phyloP scores from a whole-genome alignment of 2,888 invertebrate species.

The Galeopsomyia nigrocyanea region DNA sequence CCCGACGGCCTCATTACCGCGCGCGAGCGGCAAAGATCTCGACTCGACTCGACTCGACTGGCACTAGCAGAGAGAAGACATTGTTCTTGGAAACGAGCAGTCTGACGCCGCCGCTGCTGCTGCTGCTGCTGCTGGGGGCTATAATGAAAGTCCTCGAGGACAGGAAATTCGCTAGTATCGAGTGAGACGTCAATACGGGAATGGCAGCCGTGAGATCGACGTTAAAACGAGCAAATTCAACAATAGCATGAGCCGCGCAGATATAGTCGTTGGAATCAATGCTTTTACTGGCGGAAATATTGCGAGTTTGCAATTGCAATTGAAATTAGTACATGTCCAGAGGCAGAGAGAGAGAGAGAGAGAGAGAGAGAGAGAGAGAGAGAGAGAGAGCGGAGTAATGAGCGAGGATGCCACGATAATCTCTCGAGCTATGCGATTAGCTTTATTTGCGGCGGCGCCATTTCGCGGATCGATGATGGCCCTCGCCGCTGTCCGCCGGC shows the following conservation, averaged over 20 bases:
- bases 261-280: constrained; percentile 17
- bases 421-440: constrained; percentile 39
- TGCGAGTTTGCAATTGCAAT: constrained; percentile 35
- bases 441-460: constrained; percentile 41
- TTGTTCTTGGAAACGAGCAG: constrained; percentile 55
- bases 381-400: constrained; percentile 10
- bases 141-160: constrained; percentile 39
- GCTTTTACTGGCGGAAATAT: constrained; percentile 25
- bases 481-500: constrained; percentile 28
- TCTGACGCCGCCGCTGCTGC: constrained; percentile 42
- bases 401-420: constrained; percentile 16
- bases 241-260: constrained; percentile 3
- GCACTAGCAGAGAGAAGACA: constrained; percentile 46
- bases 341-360: constrained; percentile 9
- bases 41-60: too few relatives aligned
- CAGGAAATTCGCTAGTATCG: constrained; percentile 8
- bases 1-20: constrained; percentile 55
- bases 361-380: constrained; percentile 8
- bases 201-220: too few relatives aligned
- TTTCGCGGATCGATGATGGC: constrained; percentile 32
- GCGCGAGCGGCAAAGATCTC: neutral
- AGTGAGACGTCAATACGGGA: too few relatives aligned
- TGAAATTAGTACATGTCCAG: constrained; percentile 38
- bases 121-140: constrained; percentile 24
- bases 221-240: neutral